Percentiles rank a stretch among this genome's conserved stretches.
These are phyloP conservation scores for Ispidina lecontei DNA, from an alignment of 2,797 vertebrate genomes.

Conservation along the genomic window DNA sequence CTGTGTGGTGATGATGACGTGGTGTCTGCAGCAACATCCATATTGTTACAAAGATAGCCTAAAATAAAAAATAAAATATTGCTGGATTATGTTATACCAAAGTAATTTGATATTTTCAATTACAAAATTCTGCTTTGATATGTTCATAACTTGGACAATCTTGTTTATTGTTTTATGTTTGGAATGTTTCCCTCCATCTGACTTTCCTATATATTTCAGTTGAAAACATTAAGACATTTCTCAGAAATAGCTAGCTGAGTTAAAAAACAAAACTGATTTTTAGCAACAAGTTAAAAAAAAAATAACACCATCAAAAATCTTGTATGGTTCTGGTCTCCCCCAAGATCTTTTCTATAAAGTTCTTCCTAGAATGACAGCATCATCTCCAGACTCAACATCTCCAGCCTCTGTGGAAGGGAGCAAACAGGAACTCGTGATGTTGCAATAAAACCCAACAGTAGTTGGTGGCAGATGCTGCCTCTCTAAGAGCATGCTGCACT, in stretches of 20 bases:
- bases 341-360: not conserved
- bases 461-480: not conserved
- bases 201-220: not conserved
- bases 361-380: not conserved
- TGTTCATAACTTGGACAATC: not conserved
- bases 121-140: not conserved
- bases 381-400: not conserved
- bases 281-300: not conserved
- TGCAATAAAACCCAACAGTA: not conserved
- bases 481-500: not conserved
- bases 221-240: not conserved
- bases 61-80: not conserved
- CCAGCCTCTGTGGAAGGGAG: not conserved
- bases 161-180: not conserved
- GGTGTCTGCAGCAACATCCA: accelerated
- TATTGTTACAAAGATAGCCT: not conserved
- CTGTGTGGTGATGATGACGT: accelerated
- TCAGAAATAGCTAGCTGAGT: not conserved
- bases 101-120: not conserved
- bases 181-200: not conserved
- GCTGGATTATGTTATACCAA: not conserved
- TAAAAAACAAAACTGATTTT: not conserved
- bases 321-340: not conserved
- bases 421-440: not conserved
- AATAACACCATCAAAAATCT: not conserved